Base-by-base conservation (phyloP, 2,888 invertebrate species). In the Tanypteryx hageni region DNA sequence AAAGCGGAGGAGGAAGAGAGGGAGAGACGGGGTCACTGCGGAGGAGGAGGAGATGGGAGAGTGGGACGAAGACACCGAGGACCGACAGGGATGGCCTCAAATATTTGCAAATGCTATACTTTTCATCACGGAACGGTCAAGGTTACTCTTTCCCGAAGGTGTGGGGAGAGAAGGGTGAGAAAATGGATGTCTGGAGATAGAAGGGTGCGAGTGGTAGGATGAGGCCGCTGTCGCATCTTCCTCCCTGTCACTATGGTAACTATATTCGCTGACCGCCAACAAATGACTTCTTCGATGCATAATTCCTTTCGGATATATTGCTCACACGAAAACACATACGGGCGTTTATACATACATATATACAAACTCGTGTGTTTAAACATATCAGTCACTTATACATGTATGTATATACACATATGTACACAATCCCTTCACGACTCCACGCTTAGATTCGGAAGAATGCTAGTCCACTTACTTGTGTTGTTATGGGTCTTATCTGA, bases 31-130 rank as follows among this genome's bases (percentile, higher is more conserved):
- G 92, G 92, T 44, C 31, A 44, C 68, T 14, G 92, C 10, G 76
- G 92, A 14, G 92, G 16, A 44, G 76, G 64, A 84, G 83, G 57
- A 59, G 22, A 58, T 84, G 59, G 84, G n/a, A n/a, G 56, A 92
- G 44, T 16, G 13, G 58, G 76, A 61, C 61, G 89, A 58, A 31
- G 89, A n/a, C 31, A 44, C 44, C 44, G 44, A 5, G 57, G 83
- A n/a, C 83, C 56, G 22, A 83, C 22, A n/a, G 76, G 27, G 22
- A 76, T 44, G 89, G 89, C 56, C 89, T 68, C 68, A 44, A 61
- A 89, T 89, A 89, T 64, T 89, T 89, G 89, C 89, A 89, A 89
- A 89, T 89, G 89, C 89, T 89, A 89, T 89, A 68, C 89, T 89
- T 44, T 64, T 89, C 64, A 89, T 89, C 64, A 89, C 44, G 64